Conservation (phyloP, 2,113 vertebrate genomes). For the Corythornis madagascariensis region DNA sequence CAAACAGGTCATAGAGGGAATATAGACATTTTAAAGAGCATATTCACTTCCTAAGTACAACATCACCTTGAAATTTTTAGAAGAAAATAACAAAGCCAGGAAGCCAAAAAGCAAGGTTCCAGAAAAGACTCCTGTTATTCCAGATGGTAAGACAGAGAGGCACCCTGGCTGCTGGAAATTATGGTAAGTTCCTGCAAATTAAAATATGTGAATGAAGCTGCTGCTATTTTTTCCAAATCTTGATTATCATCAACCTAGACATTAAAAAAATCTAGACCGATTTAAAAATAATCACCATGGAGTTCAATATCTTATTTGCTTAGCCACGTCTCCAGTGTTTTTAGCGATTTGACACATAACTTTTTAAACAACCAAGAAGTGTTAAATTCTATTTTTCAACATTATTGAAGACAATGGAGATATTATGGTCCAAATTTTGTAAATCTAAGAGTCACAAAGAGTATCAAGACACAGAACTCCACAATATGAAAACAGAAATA, state of each 20-base stretch:
- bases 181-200: neutral
- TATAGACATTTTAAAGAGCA: neutral
- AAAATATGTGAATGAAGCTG: neutral
- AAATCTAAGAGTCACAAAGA: neutral
- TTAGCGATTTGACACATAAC: neutral
- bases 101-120: neutral
- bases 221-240: neutral
- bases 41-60: neutral
- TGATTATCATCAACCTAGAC: neutral
- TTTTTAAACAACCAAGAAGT: neutral
- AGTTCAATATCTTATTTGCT: neutral
- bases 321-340: neutral
- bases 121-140: neutral
- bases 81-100: neutral
- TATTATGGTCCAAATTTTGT: neutral
- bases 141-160: neutral
- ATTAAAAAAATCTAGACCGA: neutral
- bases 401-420: neutral
- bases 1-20: fast-evolving
- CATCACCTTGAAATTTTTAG: neutral
- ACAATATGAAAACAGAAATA: neutral
- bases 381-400: neutral
- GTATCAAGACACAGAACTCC: neutral
- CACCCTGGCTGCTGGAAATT: neutral
- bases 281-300: neutral